phyloP scores from a whole-genome alignment of 30 jellyfish, hydroid and myxozoan genomes.

The Turritopsis dohrnii region DNA sequence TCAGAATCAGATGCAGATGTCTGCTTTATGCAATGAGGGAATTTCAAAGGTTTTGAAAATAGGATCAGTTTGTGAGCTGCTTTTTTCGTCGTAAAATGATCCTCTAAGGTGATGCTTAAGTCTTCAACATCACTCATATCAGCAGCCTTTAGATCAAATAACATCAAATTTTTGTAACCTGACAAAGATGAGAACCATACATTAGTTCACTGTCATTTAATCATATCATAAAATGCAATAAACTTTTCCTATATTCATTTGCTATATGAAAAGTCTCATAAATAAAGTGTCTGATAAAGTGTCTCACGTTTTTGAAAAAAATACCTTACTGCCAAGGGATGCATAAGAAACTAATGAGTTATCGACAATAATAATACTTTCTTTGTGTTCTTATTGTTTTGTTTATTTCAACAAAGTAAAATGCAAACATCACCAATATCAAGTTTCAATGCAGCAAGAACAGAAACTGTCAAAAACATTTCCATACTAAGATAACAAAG shows the following conservation, averaged over 20 bases:
- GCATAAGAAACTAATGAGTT: background rate
- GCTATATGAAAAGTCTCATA: background rate
- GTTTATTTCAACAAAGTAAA: background rate
- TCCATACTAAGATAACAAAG: background rate
- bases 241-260: background rate
- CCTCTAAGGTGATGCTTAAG: background rate
- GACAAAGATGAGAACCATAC: background rate
- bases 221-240: background rate
- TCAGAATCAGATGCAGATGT: background rate
- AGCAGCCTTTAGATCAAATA: slow-evolving; percentile 7
- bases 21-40: background rate
- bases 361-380: background rate
- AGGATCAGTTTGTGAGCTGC: background rate
- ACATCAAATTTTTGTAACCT: slow-evolving; percentile 1
- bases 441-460: background rate
- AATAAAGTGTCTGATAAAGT: background rate
- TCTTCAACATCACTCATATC: slow-evolving; percentile 9
- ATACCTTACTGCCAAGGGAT: background rate
- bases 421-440: background rate
- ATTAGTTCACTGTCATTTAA: background rate
- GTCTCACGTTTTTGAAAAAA: background rate
- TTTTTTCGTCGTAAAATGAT: background rate
- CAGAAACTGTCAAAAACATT: background rate
- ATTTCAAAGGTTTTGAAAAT: slow-evolving; percentile 10
- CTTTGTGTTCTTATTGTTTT: background rate